A percentile compares a stretch with the other conserved stretches of the same genome.
These are phyloP conservation scores for Phrynocephalus forsythii DNA, from an alignment of 2,797 vertebrate genomes.

Conservation along the genomic window DNA sequence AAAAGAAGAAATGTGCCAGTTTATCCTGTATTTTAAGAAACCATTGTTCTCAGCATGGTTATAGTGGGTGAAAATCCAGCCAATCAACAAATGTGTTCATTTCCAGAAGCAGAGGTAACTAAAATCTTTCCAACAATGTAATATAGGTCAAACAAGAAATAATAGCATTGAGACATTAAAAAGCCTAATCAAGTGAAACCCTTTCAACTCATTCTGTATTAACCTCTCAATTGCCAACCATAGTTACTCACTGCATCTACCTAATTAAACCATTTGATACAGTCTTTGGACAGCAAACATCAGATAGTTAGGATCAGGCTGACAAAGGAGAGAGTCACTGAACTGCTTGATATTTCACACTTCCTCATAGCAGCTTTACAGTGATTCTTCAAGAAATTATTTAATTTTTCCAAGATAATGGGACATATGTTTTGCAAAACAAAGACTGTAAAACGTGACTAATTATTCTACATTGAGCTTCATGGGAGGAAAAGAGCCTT, in stretches of 20 bases:
- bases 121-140: slow-evolving; percentile 23
- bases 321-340: slow-evolving; percentile 54
- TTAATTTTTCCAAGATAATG: slow-evolving; percentile 49
- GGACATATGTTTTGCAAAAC: slow-evolving; percentile 37
- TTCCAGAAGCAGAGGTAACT: slow-evolving; percentile 48
- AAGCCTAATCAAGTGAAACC: slow-evolving; percentile 46
- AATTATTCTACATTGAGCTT: background rate
- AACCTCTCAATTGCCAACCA: slow-evolving; percentile 63
- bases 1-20: background rate
- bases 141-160: slow-evolving; percentile 57
- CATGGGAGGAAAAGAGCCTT: background rate
- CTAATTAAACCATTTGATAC: slow-evolving; percentile 63
- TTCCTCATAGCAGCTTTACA: slow-evolving; percentile 37
- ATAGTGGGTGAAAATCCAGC: slow-evolving; percentile 3
- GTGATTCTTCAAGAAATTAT: slow-evolving; percentile 46
- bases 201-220: slow-evolving; percentile 56
- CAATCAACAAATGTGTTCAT: slow-evolving; percentile 31
- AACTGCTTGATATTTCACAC: slow-evolving; percentile 64
- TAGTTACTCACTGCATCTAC: slow-evolving; percentile 60
- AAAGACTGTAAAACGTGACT: slow-evolving; percentile 12
- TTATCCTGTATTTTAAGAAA: background rate
- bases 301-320: slow-evolving; percentile 52
- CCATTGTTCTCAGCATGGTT: background rate
- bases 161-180: slow-evolving; percentile 57
- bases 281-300: slow-evolving; percentile 57